Conservation (phyloP, 2,113 vertebrate genomes). For the Oplegnathus fasciatus region DNA sequence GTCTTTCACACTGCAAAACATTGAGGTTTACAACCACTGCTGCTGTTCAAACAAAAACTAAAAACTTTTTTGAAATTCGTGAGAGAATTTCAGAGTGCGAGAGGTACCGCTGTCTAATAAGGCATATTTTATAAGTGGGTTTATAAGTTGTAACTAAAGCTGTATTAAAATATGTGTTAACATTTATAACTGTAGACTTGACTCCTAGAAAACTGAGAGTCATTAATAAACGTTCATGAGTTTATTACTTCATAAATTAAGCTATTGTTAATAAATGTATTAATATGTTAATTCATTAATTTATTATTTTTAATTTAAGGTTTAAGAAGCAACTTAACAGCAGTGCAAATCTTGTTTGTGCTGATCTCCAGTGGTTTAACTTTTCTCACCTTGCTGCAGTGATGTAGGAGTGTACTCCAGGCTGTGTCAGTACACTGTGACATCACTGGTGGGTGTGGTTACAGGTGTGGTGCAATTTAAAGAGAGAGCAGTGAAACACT, state of each 20-base stretch:
- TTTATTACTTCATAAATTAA: not conserved
- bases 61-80: not conserved
- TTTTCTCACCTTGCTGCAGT: not conserved
- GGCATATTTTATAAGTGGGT: conserved; percentile 8
- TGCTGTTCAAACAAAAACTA: not conserved
- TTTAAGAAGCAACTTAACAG: not conserved
- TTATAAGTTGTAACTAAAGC: not conserved
- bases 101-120: not conserved
- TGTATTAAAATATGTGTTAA: not conserved
- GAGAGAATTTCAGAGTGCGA: not conserved
- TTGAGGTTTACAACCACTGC: conserved; percentile 4
- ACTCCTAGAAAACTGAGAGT: not conserved
- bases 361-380: not conserved
- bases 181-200: not conserved
- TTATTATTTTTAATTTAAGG: too few species aligned
- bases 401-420: not conserved
- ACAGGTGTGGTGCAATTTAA: not conserved
- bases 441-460: not conserved
- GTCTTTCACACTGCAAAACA: not conserved
- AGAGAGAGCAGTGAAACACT: not conserved
- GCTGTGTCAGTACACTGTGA: not conserved
- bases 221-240: not conserved
- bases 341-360: not conserved
- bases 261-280: too few species aligned
- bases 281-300: not conserved